Evolutionary conservation across 2,888 invertebrate genomes (phyloP).

Genomic region (Callyntrura sp.): DNA sequence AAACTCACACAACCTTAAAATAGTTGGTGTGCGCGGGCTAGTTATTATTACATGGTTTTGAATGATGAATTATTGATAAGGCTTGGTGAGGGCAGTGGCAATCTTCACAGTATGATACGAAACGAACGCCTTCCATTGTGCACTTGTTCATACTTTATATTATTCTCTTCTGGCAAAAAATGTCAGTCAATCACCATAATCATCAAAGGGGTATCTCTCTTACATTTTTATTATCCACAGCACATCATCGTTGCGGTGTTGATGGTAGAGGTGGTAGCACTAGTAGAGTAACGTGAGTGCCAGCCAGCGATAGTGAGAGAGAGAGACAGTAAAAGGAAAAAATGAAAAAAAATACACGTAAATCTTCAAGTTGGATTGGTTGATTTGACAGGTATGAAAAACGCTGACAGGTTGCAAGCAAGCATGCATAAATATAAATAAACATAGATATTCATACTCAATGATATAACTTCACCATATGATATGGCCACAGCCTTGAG

Average conservation of each 20-base stretch:
- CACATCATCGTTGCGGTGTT: slow-evolving; percentile 14
- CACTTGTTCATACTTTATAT: background rate
- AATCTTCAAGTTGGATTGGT: slow-evolving; percentile 54
- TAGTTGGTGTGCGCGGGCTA: background rate
- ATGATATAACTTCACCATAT: background rate
- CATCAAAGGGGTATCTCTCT: slow-evolving; percentile 37
- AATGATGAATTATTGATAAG: slow-evolving; percentile 41
- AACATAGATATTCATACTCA: no score
- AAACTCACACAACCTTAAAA: slow-evolving; percentile 48
- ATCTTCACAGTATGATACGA: background rate
- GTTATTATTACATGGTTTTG: slow-evolving; percentile 20
- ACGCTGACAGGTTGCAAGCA: slow-evolving; percentile 68
- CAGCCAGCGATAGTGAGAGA: background rate
- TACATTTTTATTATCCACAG: slow-evolving; percentile 44
- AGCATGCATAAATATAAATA: slow-evolving; percentile 48
- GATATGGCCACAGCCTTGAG: slow-evolving; percentile 36
- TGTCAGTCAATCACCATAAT: slow-evolving; percentile 59
- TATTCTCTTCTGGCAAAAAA: slow-evolving; percentile 25
- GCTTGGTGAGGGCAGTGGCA: background rate
- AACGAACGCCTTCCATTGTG: background rate
- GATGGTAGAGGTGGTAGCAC: background rate
- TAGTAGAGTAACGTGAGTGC: no score
- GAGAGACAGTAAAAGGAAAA: slow-evolving; percentile 17
- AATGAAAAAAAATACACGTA: slow-evolving; percentile 40
- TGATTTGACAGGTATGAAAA: slow-evolving; percentile 76